These are phyloP conservation scores for Macropis europaea DNA, from an alignment of 2,888 invertebrate genomes.

Conservation along the genomic window DNA sequence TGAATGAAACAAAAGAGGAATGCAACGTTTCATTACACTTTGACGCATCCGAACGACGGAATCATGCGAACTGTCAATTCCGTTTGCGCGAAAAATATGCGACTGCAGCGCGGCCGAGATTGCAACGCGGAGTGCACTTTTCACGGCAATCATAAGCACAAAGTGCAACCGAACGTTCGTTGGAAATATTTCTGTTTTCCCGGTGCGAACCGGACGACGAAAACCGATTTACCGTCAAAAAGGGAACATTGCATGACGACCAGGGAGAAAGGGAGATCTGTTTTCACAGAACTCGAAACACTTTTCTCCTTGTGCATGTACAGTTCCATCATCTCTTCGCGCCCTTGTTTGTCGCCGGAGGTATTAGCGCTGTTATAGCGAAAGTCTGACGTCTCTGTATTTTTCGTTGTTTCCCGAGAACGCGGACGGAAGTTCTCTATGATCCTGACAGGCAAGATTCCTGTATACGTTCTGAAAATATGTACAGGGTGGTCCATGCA, in stretches of 20 bases:
- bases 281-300: conserved; percentile 13
- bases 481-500: too few relatives aligned
- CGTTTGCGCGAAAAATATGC: conserved; percentile 12
- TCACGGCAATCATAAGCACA: conserved; percentile 4
- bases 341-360: not conserved
- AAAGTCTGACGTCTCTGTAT: too few relatives aligned
- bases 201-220: not conserved
- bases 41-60: not conserved
- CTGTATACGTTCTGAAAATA: too few relatives aligned
- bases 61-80: conserved; percentile 13
- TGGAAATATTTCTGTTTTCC: conserved; percentile 17
- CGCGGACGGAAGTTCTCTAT: too few relatives aligned
- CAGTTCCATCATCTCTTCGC: not conserved
- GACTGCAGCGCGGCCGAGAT: not conserved
- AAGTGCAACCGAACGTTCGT: not conserved
- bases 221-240: conserved; percentile 1
- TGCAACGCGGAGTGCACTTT: not conserved
- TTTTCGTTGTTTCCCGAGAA: too few relatives aligned
- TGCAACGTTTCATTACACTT: not conserved
- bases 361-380: too few relatives aligned
- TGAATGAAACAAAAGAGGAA: not conserved
- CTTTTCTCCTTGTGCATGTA: not conserved
- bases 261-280: too few relatives aligned
- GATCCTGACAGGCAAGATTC: too few relatives aligned
- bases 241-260: not conserved